These are phyloP conservation scores for Candidula unifasciata DNA, from an alignment of 2,888 invertebrate species.

Conservation along the genomic window DNA sequence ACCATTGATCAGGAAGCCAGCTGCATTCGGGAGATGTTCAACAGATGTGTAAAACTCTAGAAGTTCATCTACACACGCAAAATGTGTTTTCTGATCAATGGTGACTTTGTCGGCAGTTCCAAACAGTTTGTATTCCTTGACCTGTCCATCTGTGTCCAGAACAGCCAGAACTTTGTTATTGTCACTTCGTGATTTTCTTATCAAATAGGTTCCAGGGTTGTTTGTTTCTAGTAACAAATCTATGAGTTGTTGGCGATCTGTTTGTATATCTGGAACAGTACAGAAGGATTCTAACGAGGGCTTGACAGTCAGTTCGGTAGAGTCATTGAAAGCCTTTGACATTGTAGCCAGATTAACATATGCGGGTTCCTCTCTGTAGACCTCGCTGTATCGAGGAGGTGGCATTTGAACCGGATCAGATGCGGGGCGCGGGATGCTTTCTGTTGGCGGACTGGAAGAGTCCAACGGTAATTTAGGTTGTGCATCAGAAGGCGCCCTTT, in stretches of 20 bases:
- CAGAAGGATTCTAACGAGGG: slow-evolving; percentile 13
- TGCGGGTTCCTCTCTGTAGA: neutral
- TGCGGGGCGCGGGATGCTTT: neutral
- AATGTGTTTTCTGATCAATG: neutral
- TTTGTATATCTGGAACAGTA: neutral
- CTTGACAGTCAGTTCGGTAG: neutral
- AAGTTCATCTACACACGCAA: slow-evolving; percentile 2
- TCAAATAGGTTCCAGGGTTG: slow-evolving; percentile 1
- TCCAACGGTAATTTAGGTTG: neutral
- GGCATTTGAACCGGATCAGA: neutral
- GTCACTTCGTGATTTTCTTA: neutral
- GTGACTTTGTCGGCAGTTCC: neutral
- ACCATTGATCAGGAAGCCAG: slow-evolving; percentile 7
- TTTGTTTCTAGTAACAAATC: neutral
- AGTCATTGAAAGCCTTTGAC: neutral
- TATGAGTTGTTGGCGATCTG: neutral
- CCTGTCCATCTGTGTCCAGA: neutral
- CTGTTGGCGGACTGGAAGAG: neutral
- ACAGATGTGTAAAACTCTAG: slow-evolving; percentile 14
- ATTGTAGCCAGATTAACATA: slow-evolving; percentile 9
- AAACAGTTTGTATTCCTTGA: slow-evolving; percentile 24
- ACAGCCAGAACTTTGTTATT: slow-evolving; percentile 16
- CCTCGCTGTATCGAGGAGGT: slow-evolving; percentile 39
- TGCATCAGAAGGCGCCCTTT: neutral
- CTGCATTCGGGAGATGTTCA: neutral